phyloP scores from a whole-genome alignment of 2,888 invertebrate genomes.

The Drosophila acutilabella region DNA sequence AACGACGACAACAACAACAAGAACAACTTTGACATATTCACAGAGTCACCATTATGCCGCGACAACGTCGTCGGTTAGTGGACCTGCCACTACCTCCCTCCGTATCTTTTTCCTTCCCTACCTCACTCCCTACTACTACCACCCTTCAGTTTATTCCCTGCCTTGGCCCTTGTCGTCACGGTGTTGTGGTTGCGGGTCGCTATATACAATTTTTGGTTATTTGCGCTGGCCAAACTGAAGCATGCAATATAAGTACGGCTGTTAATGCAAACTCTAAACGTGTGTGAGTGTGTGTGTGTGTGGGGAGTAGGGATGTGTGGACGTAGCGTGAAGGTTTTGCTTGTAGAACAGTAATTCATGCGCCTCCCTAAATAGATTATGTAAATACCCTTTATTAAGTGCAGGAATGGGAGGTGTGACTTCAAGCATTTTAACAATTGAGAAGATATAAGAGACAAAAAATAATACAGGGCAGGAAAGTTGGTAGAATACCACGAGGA shows the following conservation, averaged over 20 bases:
- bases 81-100: conserved; percentile 26
- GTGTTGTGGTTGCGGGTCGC: conserved; percentile 73
- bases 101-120: not conserved
- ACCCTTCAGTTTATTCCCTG: not conserved
- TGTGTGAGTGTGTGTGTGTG: not conserved
- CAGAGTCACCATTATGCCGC: conserved; percentile 45
- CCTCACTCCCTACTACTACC: too few relatives aligned
- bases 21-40: conserved; percentile 25
- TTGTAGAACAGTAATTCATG: not conserved
- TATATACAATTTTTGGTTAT: conserved; percentile 74
- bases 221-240: conserved; percentile 56
- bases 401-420: too few relatives aligned
- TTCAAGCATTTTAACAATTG: too few relatives aligned
- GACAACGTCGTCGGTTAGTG: conserved; percentile 35
- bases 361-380: not conserved
- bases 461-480: not conserved
- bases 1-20: not conserved
- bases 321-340: not conserved
- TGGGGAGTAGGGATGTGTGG: not conserved
- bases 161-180: conserved; percentile 72
- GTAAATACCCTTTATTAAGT: not conserved
- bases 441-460: not conserved
- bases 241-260: conserved; percentile 56
- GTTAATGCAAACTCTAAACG: conserved; percentile 26
- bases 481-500: too few relatives aligned